Percentiles rank a stretch among this genome's conserved stretches.
phyloP scores from a whole-genome alignment of 2,888 invertebrate species.

The Hemicrepidius hirtus region DNA sequence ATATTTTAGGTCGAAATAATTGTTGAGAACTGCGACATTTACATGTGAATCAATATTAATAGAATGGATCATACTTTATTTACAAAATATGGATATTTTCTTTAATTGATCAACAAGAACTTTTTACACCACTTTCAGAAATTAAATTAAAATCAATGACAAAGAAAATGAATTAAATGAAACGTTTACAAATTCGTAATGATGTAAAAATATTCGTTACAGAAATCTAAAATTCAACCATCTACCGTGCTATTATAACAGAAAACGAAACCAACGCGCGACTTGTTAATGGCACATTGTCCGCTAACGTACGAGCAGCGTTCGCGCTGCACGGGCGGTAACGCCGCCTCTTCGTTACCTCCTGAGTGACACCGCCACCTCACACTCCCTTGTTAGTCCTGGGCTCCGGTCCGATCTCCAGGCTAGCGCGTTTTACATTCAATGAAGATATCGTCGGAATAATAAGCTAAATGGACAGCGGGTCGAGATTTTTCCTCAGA shows the following conservation, averaged over 20 bases:
- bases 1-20: too few relatives aligned
- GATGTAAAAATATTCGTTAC: constrained; percentile 5
- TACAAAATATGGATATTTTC: too few relatives aligned
- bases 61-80: too few relatives aligned
- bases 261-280: constrained; percentile 38
- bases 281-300: constrained; percentile 76
- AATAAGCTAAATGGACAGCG: constrained; percentile 70
- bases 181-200: neutral
- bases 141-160: too few relatives aligned
- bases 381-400: constrained; percentile 71
- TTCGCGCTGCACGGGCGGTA: constrained; percentile 67
- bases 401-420: constrained; percentile 62
- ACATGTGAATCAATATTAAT: too few relatives aligned
- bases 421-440: constrained; percentile 70
- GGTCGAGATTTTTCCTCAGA: constrained; percentile 51
- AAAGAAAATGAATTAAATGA: too few relatives aligned
- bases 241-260: constrained; percentile 15
- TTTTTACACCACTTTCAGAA: too few relatives aligned
- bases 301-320: constrained; percentile 72
- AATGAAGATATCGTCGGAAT: constrained; percentile 71
- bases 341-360: constrained; percentile 68
- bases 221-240: constrained; percentile 50
- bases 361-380: constrained; percentile 72
- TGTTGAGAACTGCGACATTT: too few relatives aligned
- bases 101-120: too few relatives aligned